Conservation (phyloP, 2,113 vertebrate genomes). For the Chelonoidis abingdonii region DNA sequence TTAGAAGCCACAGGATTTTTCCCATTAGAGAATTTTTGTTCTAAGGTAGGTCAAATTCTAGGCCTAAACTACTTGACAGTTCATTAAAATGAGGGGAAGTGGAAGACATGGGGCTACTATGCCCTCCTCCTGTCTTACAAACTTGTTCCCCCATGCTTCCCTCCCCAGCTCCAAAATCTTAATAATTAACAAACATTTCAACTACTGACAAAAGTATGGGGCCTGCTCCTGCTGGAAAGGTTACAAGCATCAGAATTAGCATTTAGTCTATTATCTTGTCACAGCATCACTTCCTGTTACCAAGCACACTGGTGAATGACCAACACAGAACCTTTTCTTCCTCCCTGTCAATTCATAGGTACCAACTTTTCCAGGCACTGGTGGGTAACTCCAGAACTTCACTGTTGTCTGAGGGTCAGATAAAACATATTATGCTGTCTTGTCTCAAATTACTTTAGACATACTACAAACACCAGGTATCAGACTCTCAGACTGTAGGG, state of each 20-base stretch:
- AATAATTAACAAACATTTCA: constrained; percentile 8
- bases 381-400: neutral
- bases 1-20: neutral
- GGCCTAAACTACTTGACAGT: neutral
- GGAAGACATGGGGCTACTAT: neutral
- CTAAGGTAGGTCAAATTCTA: neutral
- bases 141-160: constrained; percentile 26
- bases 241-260: constrained; percentile 5
- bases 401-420: neutral
- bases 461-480: neutral
- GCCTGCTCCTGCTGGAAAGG: constrained; percentile 43
- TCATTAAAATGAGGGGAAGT: neutral
- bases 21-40: neutral
- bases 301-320: constrained; percentile 45
- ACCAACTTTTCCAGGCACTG: too few species aligned
- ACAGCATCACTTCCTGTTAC: constrained; percentile 37
- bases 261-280: neutral
- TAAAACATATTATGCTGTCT: neutral
- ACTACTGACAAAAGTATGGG: constrained; percentile 45
- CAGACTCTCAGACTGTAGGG: neutral
- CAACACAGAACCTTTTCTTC: neutral
- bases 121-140: neutral
- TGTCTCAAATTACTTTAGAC: neutral
- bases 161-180: constrained; percentile 40
- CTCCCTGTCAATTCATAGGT: neutral